These are phyloP conservation scores for Hyperoplus immaculatus DNA, from an alignment of 2,797 vertebrate genomes.

Conservation along the genomic window DNA sequence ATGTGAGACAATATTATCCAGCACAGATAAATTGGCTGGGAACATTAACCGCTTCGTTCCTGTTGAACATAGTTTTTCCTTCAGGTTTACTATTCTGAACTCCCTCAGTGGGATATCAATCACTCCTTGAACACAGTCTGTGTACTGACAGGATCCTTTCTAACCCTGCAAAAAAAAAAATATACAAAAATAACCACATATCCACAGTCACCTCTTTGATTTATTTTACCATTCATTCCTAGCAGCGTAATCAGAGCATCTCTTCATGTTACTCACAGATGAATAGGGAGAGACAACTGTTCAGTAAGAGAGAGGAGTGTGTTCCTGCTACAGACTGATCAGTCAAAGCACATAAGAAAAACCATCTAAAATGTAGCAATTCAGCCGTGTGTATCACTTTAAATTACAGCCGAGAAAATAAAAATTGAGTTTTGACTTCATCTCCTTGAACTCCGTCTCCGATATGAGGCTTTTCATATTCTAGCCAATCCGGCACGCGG, in stretches of 20 bases:
- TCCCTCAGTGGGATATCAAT: slow-evolving; percentile 49
- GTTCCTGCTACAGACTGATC: slow-evolving; percentile 53
- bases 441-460: slow-evolving; percentile 72
- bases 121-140: slow-evolving; percentile 36
- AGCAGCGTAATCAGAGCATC: slow-evolving; percentile 56
- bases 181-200: slow-evolving; percentile 57
- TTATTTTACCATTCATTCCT: slow-evolving; percentile 32
- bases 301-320: slow-evolving; percentile 28
- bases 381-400: slow-evolving; percentile 49
- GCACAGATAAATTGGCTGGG: slow-evolving; percentile 5
- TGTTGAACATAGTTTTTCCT: slow-evolving; percentile 16
- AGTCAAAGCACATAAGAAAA: slow-evolving; percentile 55
- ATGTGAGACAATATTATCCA: slow-evolving; percentile 17
- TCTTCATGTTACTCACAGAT: slow-evolving; percentile 54
- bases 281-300: slow-evolving; percentile 57
- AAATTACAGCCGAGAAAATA: slow-evolving; percentile 66
- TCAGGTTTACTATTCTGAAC: slow-evolving; percentile 33
- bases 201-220: slow-evolving; percentile 43
- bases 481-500: slow-evolving; percentile 17
- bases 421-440: slow-evolving; percentile 66
- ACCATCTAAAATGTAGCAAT: slow-evolving; percentile 52
- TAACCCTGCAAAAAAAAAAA: slow-evolving; percentile 32
- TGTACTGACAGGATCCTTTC: slow-evolving; percentile 39
- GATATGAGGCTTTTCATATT: slow-evolving; percentile 71
- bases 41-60: slow-evolving; percentile 24